A percentile compares a stretch with the other conserved stretches of the same genome.
Evolutionary conservation across 2,888 invertebrate genomes (phyloP).

Genomic region (Ormyrus thymus): DNA sequence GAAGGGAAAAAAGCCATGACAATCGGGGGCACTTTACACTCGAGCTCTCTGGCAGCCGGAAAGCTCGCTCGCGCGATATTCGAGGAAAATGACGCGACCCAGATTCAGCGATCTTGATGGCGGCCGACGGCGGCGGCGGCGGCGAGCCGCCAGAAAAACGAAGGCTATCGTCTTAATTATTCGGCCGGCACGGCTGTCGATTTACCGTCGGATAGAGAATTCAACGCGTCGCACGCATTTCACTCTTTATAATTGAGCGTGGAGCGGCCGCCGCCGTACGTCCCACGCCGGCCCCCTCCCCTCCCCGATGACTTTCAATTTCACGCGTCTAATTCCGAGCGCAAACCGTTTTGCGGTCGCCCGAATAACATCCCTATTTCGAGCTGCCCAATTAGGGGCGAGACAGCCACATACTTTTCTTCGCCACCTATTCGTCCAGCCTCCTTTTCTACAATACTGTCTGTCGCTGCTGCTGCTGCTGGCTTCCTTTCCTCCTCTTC

Average conservation of each 20-base stretch:
- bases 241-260: conserved; percentile 36
- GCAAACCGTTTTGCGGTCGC: too few species aligned
- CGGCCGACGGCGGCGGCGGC: neutral
- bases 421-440: too few species aligned
- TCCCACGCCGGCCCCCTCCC: neutral
- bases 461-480: too few species aligned
- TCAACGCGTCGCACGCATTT: conserved; percentile 40
- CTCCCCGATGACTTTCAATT: conserved; percentile 42
- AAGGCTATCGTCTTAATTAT: conserved; percentile 55
- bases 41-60: neutral
- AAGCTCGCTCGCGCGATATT: conserved; percentile 16
- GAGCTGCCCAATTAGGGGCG: too few species aligned
- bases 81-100: conserved; percentile 51
- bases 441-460: too few species aligned
- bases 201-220: conserved; percentile 45
- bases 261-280: neutral
- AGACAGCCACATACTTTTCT: too few species aligned
- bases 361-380: too few species aligned
- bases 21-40: conserved; percentile 10
- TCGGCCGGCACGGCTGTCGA: conserved; percentile 49
- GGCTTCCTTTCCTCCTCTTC: too few species aligned
- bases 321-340: conserved; percentile 23
- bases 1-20: conserved; percentile 32
- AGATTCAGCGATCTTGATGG: conserved; percentile 41
- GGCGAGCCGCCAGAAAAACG: neutral